A percentile compares a stretch with the other conserved stretches of the same genome.
Evolutionary conservation across 2,888 invertebrate genomes (phyloP).

Genomic region (Ptychoptera albimana): DNA sequence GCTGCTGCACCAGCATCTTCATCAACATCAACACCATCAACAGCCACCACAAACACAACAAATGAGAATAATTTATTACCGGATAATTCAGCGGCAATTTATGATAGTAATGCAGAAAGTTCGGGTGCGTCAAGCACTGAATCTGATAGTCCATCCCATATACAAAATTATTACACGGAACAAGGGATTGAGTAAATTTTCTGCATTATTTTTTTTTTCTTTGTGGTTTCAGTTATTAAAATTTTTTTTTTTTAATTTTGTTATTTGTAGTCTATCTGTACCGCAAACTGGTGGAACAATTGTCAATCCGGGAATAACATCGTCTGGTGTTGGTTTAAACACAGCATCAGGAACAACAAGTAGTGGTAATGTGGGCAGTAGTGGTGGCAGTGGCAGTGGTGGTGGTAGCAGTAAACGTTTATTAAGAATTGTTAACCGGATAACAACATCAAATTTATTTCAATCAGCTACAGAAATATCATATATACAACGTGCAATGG

Average conservation of each 20-base stretch:
- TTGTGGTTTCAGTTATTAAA: not conserved
- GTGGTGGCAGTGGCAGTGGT: constrained; percentile 13
- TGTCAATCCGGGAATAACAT: not conserved
- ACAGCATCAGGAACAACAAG: not conserved
- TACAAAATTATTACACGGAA: not conserved
- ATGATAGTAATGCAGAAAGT: constrained; percentile 29
- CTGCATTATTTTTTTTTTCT: not conserved
- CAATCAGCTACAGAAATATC: constrained; percentile 41
- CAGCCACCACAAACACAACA: not conserved
- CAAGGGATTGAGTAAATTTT: constrained; percentile 14
- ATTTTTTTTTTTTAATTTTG: not conserved
- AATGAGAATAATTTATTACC: constrained; percentile 6
- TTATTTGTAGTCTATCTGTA: no score
- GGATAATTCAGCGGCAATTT: constrained; percentile 20
- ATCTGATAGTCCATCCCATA: constrained; percentile 18
- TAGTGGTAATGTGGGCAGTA: constrained; percentile 10
- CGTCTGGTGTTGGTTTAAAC: not conserved
- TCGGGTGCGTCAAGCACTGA: constrained; percentile 27
- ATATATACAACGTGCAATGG: constrained; percentile 57
- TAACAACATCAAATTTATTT: constrained; percentile 33
- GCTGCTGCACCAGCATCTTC: constrained; percentile 2
- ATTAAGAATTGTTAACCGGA: constrained; percentile 29
- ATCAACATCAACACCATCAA: constrained; percentile 7
- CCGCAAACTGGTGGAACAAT: no score
- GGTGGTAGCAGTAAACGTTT: constrained; percentile 23